Conservation (phyloP, 2,888 invertebrate genomes). For the Formica aserva region DNA sequence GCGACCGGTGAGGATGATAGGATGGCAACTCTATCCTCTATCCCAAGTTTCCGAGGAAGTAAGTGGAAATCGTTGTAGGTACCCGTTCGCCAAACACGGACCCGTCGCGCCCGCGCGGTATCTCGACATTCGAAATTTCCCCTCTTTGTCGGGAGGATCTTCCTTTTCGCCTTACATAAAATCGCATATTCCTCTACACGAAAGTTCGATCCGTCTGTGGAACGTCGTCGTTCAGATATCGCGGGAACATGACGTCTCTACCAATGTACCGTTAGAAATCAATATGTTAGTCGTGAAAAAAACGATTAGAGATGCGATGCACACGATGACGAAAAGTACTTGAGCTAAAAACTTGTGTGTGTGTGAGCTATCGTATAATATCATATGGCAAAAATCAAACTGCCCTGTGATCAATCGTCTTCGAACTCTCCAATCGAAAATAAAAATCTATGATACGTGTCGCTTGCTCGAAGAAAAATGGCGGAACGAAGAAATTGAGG, state of each 20-base stretch:
- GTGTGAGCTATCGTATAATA: background rate
- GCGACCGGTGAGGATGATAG: conserved; percentile 47
- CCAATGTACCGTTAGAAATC: background rate
- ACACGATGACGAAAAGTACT: background rate
- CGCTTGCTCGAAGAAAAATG: conserved; percentile 44
- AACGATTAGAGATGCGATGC: background rate
- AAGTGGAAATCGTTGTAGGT: conserved; percentile 82
- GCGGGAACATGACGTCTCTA: conserved; percentile 1
- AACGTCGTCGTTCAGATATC: conserved; percentile 18
- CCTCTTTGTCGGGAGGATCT: conserved; percentile 12
- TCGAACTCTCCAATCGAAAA: background rate
- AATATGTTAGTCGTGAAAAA: background rate
- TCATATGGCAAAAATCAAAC: background rate
- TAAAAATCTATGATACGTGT: conserved; percentile 62
- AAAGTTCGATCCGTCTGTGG: conserved; percentile 61
- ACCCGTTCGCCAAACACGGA: conserved; percentile 71
- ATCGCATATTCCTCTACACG: conserved; percentile 64
- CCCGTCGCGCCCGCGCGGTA: conserved; percentile 54
- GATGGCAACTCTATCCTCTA: conserved; percentile 61
- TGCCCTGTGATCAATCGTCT: background rate
- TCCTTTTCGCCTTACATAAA: conserved; percentile 50
- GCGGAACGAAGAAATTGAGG: conserved; percentile 51
- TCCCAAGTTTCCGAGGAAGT: conserved; percentile 73
- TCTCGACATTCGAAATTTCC: conserved; percentile 61
- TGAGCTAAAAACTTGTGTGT: background rate